These are phyloP conservation scores for Irena cyanogastra DNA, from an alignment of 2,113 vertebrate species.

Conservation along the genomic window DNA sequence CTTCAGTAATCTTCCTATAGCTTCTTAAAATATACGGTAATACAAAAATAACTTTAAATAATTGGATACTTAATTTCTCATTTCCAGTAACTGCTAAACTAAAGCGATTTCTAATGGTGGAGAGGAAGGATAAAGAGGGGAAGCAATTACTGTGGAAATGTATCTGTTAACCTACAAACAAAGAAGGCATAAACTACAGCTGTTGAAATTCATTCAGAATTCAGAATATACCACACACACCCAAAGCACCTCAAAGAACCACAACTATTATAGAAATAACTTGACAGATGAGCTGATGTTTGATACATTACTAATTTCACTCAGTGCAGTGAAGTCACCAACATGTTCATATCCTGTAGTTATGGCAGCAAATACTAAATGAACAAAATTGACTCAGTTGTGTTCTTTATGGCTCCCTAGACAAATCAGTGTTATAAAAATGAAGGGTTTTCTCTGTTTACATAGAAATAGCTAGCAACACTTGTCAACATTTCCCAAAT, in stretches of 20 bases:
- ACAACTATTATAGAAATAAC: neutral
- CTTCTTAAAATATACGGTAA: neutral
- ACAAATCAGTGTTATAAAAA: neutral
- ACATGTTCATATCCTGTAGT: neutral
- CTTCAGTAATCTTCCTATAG: neutral
- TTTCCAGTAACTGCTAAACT: neutral
- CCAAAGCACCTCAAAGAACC: neutral
- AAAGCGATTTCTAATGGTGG: neutral
- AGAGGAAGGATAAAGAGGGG: neutral
- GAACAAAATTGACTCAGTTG: neutral
- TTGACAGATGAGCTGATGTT: neutral
- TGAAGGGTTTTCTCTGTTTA: neutral
- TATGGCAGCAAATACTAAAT: neutral
- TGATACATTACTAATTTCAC: neutral
- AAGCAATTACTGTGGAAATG: neutral
- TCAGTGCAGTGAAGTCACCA: neutral
- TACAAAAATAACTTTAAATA: slow-evolving; percentile 27
- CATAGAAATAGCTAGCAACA: neutral
- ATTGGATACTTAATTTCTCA: slow-evolving; percentile 12
- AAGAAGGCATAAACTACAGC: neutral
- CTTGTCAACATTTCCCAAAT: neutral
- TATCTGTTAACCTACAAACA: neutral
- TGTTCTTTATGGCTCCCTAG: neutral
- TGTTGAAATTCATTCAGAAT: neutral
- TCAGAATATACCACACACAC: neutral